Base-by-base conservation (phyloP, 2,888 invertebrate species). In the Micoletzkya japonica region DNA sequence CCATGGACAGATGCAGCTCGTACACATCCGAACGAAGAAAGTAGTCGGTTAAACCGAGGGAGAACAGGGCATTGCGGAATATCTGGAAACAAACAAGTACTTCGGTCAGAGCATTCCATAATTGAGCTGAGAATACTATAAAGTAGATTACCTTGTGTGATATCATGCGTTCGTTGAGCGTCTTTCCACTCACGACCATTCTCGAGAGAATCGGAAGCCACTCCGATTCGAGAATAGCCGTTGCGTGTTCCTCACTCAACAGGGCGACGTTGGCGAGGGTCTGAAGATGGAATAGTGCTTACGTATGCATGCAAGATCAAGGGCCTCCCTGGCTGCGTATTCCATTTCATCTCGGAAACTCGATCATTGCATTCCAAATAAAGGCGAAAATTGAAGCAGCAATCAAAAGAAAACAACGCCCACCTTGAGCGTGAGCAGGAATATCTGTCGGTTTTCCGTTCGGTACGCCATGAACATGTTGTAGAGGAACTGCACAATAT, bases 261-360 rank as follows among this genome's bases (percentile, higher is more conserved):
- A 68, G 63, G 28, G 77, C 78, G 20, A 82, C 73, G 67, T 83
- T 83, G 20, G 82, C 73, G n/a, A 83, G 71, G 4, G 79, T 80
- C 72, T 81, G 79, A 2, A 24, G 28, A n/a, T 20, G 28, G 28
- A 54, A 26, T 20, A 14, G 28, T 26, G 24, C 24, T 26, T 26
- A 4, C 24, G 50, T 24, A 6, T n/a, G n/a, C n/a, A n/a, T n/a
- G n/a, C n/a, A n/a, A n/a, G 39, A 39, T 10, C 7, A 39, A 39
- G 7, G 39, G 39, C 39, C 39, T 39, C 7, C 17, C 7, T 39
- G 17, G 17, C 17, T 17, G 39, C 6, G 17, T 39, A 10, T 39
- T 28, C 24, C 1, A 20, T 44, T 44, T 14, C 20, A 44, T 44
- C 20, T 44, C 14, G 44, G 10, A 44, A 44, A 44, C 10, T 14